Evolutionary conservation across 2,797 vertebrate species (phyloP), one percentile per base, ranked within the genome.

Genomic region (Sebastes taczanowskii): DNA sequence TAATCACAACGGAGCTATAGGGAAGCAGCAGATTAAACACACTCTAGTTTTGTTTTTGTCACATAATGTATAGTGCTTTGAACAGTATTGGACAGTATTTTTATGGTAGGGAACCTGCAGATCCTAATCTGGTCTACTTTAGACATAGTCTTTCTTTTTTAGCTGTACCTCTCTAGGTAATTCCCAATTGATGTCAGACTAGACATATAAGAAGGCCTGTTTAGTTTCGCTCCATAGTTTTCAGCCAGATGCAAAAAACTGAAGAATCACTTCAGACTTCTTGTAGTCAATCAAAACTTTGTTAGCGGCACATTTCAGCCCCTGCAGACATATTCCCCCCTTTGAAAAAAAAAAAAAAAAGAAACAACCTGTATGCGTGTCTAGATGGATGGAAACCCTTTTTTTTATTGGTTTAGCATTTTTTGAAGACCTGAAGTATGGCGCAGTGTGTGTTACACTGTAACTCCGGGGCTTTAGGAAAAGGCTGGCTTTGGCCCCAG

Each of bases 371-470:
- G 82, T 84, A 64, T 81, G 83, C 68, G 18, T 82, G 86, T 83
- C 70, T 84, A 83, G 87, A 90, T 89, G 82, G 87, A 92, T 92
- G 89, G 92, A 92, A 93, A 90, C 67, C 78, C 76, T 67, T 91
- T 60, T 60, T 58, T 91, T 92, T 91, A 94, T 93, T 93, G 90
- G 91, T 94, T 94, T 93, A 94, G 86, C 87, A 53, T 89, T 93
- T 92, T 91, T 89, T 85, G 71, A 92, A 89, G 86, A 90, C 78
- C 78, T 85, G 77, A 88, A 88, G 74, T 88, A 84, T 84, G 90
- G 75, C 63, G 84, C 89, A 70, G 78, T 87, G 79, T 90, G 85
- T 86, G 83, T 92, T 90, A 89, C 77, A 49, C 83, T 87, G 82
- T 91, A 89, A 92, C 90, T 92, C 87, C 14, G 52, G 86, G 90